These are phyloP conservation scores for Cataglyphis livida DNA, from an alignment of 2,888 invertebrate species.

Conservation along the genomic window DNA sequence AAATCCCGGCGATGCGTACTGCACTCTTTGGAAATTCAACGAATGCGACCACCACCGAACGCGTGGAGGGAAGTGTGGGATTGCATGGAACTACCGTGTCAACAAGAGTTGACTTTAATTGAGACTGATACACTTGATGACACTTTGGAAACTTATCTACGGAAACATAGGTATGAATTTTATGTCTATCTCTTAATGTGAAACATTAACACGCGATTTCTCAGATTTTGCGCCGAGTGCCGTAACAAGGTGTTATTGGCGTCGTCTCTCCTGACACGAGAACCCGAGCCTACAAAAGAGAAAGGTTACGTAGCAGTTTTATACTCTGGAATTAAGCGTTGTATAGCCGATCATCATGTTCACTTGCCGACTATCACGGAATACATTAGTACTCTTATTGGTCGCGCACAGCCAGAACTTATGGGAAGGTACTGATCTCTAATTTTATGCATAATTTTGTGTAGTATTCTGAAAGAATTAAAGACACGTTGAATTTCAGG, in stretches of 20 bases:
- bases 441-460: constrained; percentile 20
- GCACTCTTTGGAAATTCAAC: constrained; percentile 95
- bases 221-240: constrained; percentile 95
- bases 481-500: constrained; percentile 81
- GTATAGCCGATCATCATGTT: constrained; percentile 94
- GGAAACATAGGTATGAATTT: constrained; percentile 91
- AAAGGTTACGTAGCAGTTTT: constrained; percentile 95
- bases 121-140: constrained; percentile 94
- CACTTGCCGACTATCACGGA: constrained; percentile 95
- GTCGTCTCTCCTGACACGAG: constrained; percentile 94
- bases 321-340: constrained; percentile 95
- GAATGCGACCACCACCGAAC: constrained; percentile 90
- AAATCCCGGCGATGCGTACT: constrained; percentile 95
- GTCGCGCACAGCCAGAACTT: constrained; percentile 96
- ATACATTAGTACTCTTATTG: constrained; percentile 95
- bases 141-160: constrained; percentile 95
- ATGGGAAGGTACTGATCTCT: constrained; percentile 89
- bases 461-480: neutral
- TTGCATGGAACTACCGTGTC: constrained; percentile 92
- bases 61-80: constrained; percentile 95
- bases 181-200: neutral
- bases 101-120: constrained; percentile 94
- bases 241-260: constrained; percentile 95
- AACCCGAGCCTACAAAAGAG: constrained; percentile 93
- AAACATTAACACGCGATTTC: neutral